Percentiles rank a stretch among this genome's conserved stretches.
These are phyloP conservation scores for Exephanes ischioxanthus DNA, from an alignment of 2,888 invertebrate species.

Conservation along the genomic window DNA sequence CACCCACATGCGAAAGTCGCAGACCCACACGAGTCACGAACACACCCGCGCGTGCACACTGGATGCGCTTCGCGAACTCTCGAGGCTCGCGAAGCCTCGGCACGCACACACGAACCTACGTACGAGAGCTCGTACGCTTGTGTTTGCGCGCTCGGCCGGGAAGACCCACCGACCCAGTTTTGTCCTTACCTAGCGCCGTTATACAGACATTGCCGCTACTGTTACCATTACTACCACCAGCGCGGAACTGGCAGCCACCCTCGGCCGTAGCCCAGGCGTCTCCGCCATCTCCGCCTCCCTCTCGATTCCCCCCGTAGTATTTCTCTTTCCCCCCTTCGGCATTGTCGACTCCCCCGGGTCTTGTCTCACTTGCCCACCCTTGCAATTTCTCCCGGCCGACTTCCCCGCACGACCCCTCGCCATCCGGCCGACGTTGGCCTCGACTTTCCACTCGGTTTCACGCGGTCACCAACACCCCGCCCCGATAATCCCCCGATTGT, in stretches of 20 bases:
- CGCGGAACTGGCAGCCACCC: constrained; percentile 13
- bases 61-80: too few relatives aligned
- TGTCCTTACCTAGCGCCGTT: constrained; percentile 42
- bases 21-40: too few relatives aligned
- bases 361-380: constrained; percentile 37
- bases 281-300: constrained; percentile 34
- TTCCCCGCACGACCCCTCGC: background rate
- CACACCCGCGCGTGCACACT: too few relatives aligned
- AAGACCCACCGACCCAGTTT: constrained; percentile 65
- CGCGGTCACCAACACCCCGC: constrained; percentile 47
- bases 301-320: constrained; percentile 30
- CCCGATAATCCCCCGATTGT: constrained; percentile 51
- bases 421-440: constrained; percentile 39
- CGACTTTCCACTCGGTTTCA: constrained; percentile 60
- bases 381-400: background rate
- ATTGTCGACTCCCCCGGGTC: constrained; percentile 29
- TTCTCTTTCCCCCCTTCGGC: constrained; percentile 4
- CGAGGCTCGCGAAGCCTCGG: background rate
- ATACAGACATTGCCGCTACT: background rate
- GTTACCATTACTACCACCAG: constrained; percentile 37
- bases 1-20: too few relatives aligned
- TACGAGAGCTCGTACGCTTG: constrained; percentile 43
- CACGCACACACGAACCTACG: background rate
- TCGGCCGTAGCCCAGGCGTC: constrained; percentile 39
- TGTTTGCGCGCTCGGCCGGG: constrained; percentile 49